phyloP scores from a whole-genome alignment of 2,113 vertebrate species.

The Pituophis catenifer region DNA sequence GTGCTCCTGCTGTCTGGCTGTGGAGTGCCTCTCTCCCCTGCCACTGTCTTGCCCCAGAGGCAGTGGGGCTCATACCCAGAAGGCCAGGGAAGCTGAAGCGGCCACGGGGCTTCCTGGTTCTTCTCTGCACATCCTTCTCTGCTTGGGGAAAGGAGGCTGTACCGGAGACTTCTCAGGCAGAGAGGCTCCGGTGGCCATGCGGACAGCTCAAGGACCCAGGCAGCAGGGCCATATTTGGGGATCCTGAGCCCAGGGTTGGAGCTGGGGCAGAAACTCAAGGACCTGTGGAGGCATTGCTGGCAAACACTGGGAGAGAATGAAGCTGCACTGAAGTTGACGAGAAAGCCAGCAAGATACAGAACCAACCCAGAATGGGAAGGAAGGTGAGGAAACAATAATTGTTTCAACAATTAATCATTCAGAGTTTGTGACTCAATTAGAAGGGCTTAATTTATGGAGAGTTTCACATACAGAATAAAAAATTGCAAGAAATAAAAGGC shows the following conservation, averaged over 20 bases:
- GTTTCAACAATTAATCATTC: not conserved
- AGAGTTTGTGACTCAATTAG: not conserved
- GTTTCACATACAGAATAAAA: not conserved
- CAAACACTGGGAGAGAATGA: not conserved
- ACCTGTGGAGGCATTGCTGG: not conserved
- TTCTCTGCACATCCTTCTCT: not conserved
- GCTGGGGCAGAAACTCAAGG: fast-evolving
- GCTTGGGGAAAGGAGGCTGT: not conserved
- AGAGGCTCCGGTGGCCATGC: not conserved
- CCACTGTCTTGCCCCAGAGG: not conserved
- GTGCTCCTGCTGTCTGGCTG: not conserved
- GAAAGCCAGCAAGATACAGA: not conserved
- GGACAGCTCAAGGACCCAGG: not conserved
- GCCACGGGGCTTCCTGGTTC: not conserved
- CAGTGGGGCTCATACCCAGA: not conserved
- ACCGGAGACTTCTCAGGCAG: not conserved
- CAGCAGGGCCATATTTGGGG: not conserved
- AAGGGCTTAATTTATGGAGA: not conserved
- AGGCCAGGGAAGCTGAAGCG: not conserved
- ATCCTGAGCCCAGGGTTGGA: not conserved
- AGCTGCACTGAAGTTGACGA: not conserved
- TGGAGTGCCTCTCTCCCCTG: not conserved
- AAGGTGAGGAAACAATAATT: not conserved
- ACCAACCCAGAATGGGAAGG: not conserved
- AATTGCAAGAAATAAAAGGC: not conserved